Conservation (phyloP, 2,888 invertebrate genomes). For the Azorinus chamasolen region DNA sequence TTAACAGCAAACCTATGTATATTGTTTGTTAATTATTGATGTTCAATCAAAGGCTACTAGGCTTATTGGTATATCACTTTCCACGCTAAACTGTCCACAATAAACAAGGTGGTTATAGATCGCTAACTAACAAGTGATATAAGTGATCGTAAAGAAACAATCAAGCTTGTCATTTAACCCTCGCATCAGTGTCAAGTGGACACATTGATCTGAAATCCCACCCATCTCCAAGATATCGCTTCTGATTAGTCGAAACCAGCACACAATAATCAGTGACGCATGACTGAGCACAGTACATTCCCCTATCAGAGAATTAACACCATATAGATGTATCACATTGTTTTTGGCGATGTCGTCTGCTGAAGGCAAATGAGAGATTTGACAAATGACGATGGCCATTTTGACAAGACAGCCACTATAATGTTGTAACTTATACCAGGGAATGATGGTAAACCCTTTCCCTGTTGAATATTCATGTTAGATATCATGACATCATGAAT, state of each 20-base stretch:
- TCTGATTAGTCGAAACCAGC: slow-evolving; percentile 58
- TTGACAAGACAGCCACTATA: too few species aligned
- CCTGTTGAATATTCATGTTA: too few species aligned
- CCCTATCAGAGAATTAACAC: slow-evolving; percentile 54
- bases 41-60: too few species aligned
- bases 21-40: too few species aligned
- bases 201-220: slow-evolving; percentile 74
- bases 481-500: too few species aligned
- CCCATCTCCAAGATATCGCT: slow-evolving; percentile 58
- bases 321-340: slow-evolving; percentile 50
- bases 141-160: slow-evolving; percentile 58
- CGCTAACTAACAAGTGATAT: slow-evolving; percentile 31
- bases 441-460: too few species aligned
- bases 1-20: too few species aligned
- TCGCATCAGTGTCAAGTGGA: slow-evolving; percentile 53
- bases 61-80: too few species aligned
- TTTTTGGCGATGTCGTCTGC: slow-evolving; percentile 35
- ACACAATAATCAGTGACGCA: slow-evolving; percentile 64
- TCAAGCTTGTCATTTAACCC: slow-evolving; percentile 54
- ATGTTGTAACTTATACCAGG: too few species aligned
- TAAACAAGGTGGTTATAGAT: slow-evolving; percentile 44
- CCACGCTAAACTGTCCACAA: slow-evolving; percentile 9
- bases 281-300: slow-evolving; percentile 37
- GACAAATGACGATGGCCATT: too few species aligned
- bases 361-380: slow-evolving; percentile 38